phyloP scores from a whole-genome alignment of 2,113 vertebrate genomes.

The Gopherus evgoodei region DNA sequence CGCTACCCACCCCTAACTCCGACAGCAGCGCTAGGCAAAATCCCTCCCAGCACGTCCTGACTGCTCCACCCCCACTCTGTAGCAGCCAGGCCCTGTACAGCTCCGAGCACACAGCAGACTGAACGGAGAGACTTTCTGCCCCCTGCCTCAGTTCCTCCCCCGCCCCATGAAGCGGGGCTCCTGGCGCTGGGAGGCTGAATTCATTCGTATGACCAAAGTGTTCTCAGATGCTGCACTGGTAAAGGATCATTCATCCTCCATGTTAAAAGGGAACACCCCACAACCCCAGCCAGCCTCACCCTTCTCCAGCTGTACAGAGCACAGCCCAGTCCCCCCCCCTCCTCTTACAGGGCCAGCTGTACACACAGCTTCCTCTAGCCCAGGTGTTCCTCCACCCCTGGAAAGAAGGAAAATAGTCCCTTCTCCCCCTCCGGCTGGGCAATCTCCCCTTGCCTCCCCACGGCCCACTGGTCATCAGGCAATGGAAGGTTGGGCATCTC shows the following conservation, averaged over 20 bases:
- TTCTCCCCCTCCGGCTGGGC: not conserved
- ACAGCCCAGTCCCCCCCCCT: too few species aligned
- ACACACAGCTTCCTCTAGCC: not conserved
- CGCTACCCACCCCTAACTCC: not conserved
- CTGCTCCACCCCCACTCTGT: too few species aligned
- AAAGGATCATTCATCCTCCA: too few species aligned
- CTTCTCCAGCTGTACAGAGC: not conserved
- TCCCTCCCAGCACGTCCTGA: not conserved
- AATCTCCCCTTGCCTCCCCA: not conserved
- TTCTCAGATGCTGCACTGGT: not conserved
- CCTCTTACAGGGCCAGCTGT: too few species aligned
- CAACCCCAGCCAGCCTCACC: too few species aligned
- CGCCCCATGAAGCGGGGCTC: not conserved
- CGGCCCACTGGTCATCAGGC: not conserved
- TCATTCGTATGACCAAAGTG: not conserved
- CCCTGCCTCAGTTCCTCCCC: not conserved
- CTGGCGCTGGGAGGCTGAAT: not conserved
- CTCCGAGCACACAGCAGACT: not conserved
- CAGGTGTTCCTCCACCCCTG: not conserved
- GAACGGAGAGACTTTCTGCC: not conserved
- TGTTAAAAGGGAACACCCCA: not conserved
- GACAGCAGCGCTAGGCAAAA: not conserved
- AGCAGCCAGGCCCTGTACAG: not conserved
- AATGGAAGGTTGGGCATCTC: not conserved
- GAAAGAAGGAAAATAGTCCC: not conserved